Conservation (phyloP, 2,113 vertebrate species). For the Forbesichthys papilliferus region DNA sequence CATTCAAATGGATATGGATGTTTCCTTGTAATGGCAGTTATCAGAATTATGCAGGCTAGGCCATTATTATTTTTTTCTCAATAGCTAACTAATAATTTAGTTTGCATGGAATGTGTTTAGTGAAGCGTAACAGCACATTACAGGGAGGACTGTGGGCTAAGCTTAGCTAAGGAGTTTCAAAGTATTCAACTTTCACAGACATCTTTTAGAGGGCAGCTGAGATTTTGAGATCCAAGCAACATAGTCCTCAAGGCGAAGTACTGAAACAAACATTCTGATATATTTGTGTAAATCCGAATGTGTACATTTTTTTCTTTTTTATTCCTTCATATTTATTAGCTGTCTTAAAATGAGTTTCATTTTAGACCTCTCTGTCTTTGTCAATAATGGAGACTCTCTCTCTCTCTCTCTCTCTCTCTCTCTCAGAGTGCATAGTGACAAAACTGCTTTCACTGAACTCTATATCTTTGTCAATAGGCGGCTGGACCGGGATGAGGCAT, state of each 20-base stretch:
- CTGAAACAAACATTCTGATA: conserved; percentile 48
- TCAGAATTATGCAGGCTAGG: conserved; percentile 20
- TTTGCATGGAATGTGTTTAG: conserved; percentile 13
- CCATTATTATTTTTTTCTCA: neutral
- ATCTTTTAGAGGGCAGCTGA: conserved; percentile 26
- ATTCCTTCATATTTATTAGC: neutral
- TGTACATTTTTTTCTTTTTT: neutral
- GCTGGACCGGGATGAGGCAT: conserved; percentile 55
- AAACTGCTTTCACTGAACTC: conserved; percentile 30
- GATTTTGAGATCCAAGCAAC: conserved; percentile 17
- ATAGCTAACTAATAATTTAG: conserved; percentile 19
- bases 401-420: no score
- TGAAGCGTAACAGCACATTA: conserved; percentile 12
- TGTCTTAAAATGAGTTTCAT: conserved; percentile 41
- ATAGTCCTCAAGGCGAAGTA: conserved; percentile 32
- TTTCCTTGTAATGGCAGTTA: conserved; percentile 28
- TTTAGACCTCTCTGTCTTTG: conserved; percentile 15
- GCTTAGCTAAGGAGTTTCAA: conserved; percentile 35
- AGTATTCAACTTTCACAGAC: conserved; percentile 35
- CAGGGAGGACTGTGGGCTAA: conserved; percentile 17
- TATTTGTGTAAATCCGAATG: conserved; percentile 33
- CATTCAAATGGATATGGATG: conserved; percentile 10
- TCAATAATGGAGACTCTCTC: neutral
- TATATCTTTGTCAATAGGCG: conserved; percentile 57
- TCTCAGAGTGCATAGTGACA: neutral